Evolutionary conservation across 2,113 vertebrate genomes (phyloP), one percentile per base, ranked within the genome.

Genomic region (Xerus inauris): DNA sequence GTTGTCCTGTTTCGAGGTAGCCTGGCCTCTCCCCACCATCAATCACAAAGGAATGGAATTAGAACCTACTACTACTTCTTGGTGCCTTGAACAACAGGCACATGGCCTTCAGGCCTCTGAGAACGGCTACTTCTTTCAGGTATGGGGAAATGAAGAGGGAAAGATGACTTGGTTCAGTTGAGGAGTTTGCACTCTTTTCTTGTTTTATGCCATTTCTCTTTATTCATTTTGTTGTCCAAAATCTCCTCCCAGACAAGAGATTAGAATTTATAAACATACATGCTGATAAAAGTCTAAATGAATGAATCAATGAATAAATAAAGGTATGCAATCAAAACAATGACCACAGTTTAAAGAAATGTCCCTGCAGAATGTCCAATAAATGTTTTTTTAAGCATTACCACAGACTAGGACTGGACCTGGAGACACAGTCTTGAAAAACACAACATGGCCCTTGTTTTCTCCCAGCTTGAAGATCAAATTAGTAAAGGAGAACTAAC

Each of bases 261-360:
- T 47, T 64, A 26, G 51, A 87, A 84, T 91, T 59, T 64, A 80
- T 73, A 93, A 87, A 76, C 14, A 82, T 97, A 49, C 40, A 67
- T 49, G 57, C 80, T 62, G 57, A 88, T 45, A 80, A 47, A 82
- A 47, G 2, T 38, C 45, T 51, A 49, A 84, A 32, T 72, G 59
- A 83, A 73, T 40, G 22, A 72, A 28, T 51, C 8, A 80, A 80
- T 65, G 0, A 84, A 54, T 64, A 32, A 80, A 62, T 81, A n/a
- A n/a, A n/a, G n/a, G 40, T 0, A 69, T 77, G 17, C 11, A 6
- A 51, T 59, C 28, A 22, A 75, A 95, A 28, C 6, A 10, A 47
- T 75, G n/a, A 57, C 19, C n/a, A 69, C 28, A 75, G 42, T 81
- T 73, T 62, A 54, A 84, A 38, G 16, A 30, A 20, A 38, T 8